Base-by-base conservation (phyloP, 1,140 invertebrate genomes). In the Hylaeus volcanicus region DNA sequence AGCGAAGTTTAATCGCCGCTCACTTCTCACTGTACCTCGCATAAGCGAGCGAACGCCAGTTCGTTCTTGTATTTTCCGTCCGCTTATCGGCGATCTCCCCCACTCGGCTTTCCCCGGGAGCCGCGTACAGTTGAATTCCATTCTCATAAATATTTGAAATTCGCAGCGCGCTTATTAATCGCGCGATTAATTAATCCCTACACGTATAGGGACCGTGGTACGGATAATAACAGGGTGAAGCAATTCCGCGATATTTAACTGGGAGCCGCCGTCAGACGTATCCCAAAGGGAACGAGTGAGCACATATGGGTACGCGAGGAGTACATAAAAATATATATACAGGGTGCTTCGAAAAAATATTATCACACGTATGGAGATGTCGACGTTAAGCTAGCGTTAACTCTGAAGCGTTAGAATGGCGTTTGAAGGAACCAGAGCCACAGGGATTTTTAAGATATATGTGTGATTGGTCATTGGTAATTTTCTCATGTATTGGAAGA, bases 61-160 rank as follows among this genome's bases (percentile, higher is more conserved):
- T 41, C 63, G 60, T 26, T 68, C 78, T 51, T 75, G 78, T 80
- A 75, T 75, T 80, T 80, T 80, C 72, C 78, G 71, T 68, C 72
- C 51, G 72, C 78, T 80, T 80, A 80, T 80, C 78, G 64, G 1
- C 53, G n/a, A 80, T 80, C 78, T 80, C 78, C 74, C 78, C 78
- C 71, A 80, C 71, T 68, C 68, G 11, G 78, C 72, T 66, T 80
- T 75, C 72, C 78, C 48, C 78, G 53, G 76, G 43, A 74, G 78
- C 71, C 61, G 71, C 78, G 53, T 53, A 45, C 60, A 4, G 5
- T 58, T 51, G 71, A 12, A 74, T 80, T 80, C 78, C 78, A 80
- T 75, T 75, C 78, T 80, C 72, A 80, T 80, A 80, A 80, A 80
- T 80, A 80, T 80, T 80, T 80, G 78, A 80, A 74, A 74, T 75